These are phyloP conservation scores for Rhynchonycteris naso DNA, from an alignment of 2,797 vertebrate species.

Conservation along the genomic window DNA sequence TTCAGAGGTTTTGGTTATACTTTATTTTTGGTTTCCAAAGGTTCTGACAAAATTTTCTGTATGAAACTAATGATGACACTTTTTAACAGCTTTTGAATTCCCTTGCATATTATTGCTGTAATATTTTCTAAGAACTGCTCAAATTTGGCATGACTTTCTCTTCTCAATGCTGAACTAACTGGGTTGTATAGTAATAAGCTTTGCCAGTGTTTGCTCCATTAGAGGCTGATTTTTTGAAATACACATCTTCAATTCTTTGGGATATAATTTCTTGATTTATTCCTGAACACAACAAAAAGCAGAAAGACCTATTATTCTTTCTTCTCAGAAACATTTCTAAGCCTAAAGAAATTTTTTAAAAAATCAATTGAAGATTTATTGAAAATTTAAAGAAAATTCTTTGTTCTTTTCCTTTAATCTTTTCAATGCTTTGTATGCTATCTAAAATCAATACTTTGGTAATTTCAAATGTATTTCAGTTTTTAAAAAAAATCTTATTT, in stretches of 20 bases:
- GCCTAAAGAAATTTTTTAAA: slow-evolving; percentile 70
- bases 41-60: slow-evolving; percentile 33
- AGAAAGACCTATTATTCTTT: slow-evolving; percentile 49
- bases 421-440: slow-evolving; percentile 53
- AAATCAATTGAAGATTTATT: slow-evolving; percentile 25
- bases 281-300: neutral
- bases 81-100: slow-evolving; percentile 38
- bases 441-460: slow-evolving; percentile 67
- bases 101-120: neutral
- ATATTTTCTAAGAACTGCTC: slow-evolving; percentile 53
- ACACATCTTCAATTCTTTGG: slow-evolving; percentile 37
- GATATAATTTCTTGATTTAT: slow-evolving; percentile 67
- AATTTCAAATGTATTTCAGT: slow-evolving; percentile 57
- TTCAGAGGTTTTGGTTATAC: neutral
- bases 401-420: slow-evolving; percentile 59
- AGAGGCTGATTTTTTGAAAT: slow-evolving; percentile 49
- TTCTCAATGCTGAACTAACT: slow-evolving; percentile 39
- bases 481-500: slow-evolving; percentile 51
- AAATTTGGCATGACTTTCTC: slow-evolving; percentile 34
- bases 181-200: neutral
- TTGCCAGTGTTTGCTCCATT: neutral
- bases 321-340: slow-evolving; percentile 49
- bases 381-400: slow-evolving; percentile 58
- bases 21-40: slow-evolving; percentile 57
- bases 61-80: neutral